phyloP scores from a whole-genome alignment of 2,888 invertebrate species.

The Arrhopalites spinosus region DNA sequence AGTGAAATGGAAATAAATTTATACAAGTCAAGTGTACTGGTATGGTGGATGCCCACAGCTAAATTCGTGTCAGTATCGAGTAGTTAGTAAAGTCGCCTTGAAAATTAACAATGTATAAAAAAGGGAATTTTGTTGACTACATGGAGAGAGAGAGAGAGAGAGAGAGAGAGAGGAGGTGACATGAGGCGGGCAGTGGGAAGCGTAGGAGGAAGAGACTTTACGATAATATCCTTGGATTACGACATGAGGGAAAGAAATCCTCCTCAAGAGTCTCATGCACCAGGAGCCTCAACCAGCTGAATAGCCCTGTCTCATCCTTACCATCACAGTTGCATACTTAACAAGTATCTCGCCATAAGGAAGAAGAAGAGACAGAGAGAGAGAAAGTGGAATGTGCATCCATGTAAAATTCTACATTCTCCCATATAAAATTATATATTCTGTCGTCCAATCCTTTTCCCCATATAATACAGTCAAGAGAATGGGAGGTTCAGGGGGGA shows the following conservation, averaged over 20 bases:
- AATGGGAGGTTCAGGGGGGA: no score
- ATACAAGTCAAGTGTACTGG: no score
- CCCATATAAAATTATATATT: neutral
- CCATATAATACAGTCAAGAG: neutral
- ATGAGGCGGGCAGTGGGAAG: neutral
- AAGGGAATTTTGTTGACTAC: neutral
- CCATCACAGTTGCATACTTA: neutral
- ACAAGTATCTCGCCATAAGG: neutral
- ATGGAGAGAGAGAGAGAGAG: conserved; percentile 2
- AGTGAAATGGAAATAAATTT: neutral
- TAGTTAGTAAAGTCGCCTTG: neutral
- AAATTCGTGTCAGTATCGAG: no score
- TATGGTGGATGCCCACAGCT: no score
- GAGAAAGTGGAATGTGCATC: neutral
- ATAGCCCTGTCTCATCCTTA: no score
- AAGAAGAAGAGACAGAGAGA: neutral
- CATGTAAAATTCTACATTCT: neutral
- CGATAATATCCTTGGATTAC: conserved; percentile 31
- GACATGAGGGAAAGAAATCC: neutral
- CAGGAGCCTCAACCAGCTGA: conserved; percentile 6
- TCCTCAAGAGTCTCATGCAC: neutral
- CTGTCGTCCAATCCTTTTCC: neutral
- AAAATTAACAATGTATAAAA: neutral
- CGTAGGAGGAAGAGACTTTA: conserved; percentile 6
- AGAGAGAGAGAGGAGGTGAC: conserved; percentile 11